Conservation (phyloP, 1,140 invertebrate species). For the Brachionus paranguensis region DNA sequence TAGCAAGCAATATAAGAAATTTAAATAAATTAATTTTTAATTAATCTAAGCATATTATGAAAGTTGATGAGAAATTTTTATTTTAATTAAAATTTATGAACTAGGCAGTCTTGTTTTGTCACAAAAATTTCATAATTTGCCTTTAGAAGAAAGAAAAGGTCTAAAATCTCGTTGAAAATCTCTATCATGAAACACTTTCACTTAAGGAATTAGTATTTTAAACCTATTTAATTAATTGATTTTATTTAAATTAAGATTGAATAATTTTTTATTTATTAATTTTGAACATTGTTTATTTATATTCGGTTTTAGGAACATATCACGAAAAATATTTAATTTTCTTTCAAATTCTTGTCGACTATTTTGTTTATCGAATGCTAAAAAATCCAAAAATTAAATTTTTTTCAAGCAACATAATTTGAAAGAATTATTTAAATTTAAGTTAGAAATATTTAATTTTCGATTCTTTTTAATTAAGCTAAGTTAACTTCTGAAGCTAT, state of each 20-base stretch:
- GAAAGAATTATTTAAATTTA: no score
- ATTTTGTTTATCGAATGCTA: no score
- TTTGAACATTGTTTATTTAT: no score
- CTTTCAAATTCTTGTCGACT: no score
- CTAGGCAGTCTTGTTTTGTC: not conserved
- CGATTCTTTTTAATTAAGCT: no score
- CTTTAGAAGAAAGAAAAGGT: not conserved
- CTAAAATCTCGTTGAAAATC: not conserved
- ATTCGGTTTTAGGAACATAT: no score
- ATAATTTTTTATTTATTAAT: no score
- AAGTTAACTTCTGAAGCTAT: no score
- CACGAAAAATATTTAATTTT: no score
- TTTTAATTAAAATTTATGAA: not conserved
- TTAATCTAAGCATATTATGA: not conserved
- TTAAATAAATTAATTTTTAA: not conserved
- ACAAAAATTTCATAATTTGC: not conserved
- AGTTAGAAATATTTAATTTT: no score
- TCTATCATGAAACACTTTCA: not conserved
- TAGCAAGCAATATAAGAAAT: not conserved
- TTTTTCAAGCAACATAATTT: no score
- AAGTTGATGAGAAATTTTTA: not conserved
- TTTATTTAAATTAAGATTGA: not conserved
- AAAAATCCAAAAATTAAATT: no score
- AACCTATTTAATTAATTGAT: not conserved
- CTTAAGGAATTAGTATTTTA: not conserved